Base-by-base conservation (phyloP, 2,888 invertebrate species). In the Liopterus haemorrhoidalis region DNA sequence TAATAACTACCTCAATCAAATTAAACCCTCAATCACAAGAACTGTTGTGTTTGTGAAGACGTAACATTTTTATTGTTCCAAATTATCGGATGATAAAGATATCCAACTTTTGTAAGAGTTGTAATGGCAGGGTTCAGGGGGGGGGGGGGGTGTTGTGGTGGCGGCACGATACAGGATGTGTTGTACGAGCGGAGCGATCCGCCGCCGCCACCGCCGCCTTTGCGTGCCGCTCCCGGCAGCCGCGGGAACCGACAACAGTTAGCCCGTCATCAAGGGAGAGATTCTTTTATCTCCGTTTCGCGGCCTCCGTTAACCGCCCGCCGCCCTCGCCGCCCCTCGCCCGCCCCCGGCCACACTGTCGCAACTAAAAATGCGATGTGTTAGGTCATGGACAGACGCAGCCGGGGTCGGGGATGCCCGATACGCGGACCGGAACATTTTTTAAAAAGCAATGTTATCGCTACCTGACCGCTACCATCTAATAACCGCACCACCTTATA, bases 111-210 rank as follows among this genome's bases (percentile, higher is more conserved):
- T 30, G 30, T 14, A 30, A 14, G 54, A 45, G 28, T 27, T 40
- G 39, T 25, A 45, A 19, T 14, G 21, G 22, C 15, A 14, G 41
- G 48, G 31, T 12, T 31, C 30, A 44, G 51, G 36, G 43, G 42
- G 49, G 48, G 50, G 46, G 46, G 43, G 52, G 41, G 49, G 48
- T 32, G 33, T 54, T 45, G 55, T 50, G 51, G 50, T 51, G 54
- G 51, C 53, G 55, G 48, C 39, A 43, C 21, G 30, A 39, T 40
- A 37, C 36, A 22, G 31, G 37, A 40, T 37, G 31, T 61, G 61
- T 63, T 62, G 58, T 61, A 64, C 63, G 63, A 63, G 64, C 63
- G 63, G 37, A 39, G 33, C 61, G 62, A 60, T 54, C 21, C 38
- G 8, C 6, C 8, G 14, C n/a, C 16, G n/a, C 5, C 25, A 24